Base-by-base conservation (phyloP, 2,113 vertebrate species). In the Aplodontia rufa region DNA sequence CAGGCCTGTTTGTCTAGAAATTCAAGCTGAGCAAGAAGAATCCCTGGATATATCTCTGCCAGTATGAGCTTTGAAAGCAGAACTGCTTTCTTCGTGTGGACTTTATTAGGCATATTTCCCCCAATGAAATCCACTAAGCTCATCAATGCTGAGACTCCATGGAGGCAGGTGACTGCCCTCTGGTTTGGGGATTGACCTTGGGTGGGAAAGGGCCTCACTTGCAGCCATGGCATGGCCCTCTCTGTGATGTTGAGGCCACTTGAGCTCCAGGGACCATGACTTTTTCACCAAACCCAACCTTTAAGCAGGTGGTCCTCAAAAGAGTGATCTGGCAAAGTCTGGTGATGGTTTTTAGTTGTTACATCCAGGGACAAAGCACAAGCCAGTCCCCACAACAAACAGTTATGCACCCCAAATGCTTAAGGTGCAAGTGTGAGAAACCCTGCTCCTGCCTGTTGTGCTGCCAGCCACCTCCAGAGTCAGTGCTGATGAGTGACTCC, bases 361-460 rank as follows among this genome's bases (percentile, higher is more conserved):
- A 11, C 4, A 14, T 26, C n/a, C 28, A 53, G 1, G 14, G 9
- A 35, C 8, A 82, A 1, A 30, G 32, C 53, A 71, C 6, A 47
- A 16, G 24, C 28, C 26, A 55, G 26, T 68, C 5, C 55, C 69
- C 11, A 4, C 68, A 30, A 26, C 42, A 69, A 75, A 35, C 49
- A 86, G 13, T 13, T 26, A 5, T 5, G 10, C 35, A 37, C 51
- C 72, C 8, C 5, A 22, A 30, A 37, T 51, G 51, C 13, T 71
- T 1, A 1, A 12, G 53, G 45, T 6, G 35, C 35, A 5, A 20
- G 11, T 13, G 2, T 3, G 35, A 51, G 81, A 35, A 62, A 19
- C 13, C 62, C 20, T 1, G 16, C 68, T 32, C 0, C 17, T 2
- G 53, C 8, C n/a, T 62, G 45, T 35, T 32, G 78, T 4, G 0